These are phyloP conservation scores for Microcebus tavaratra DNA, from an alignment of 2,113 vertebrate species.

Conservation along the genomic window DNA sequence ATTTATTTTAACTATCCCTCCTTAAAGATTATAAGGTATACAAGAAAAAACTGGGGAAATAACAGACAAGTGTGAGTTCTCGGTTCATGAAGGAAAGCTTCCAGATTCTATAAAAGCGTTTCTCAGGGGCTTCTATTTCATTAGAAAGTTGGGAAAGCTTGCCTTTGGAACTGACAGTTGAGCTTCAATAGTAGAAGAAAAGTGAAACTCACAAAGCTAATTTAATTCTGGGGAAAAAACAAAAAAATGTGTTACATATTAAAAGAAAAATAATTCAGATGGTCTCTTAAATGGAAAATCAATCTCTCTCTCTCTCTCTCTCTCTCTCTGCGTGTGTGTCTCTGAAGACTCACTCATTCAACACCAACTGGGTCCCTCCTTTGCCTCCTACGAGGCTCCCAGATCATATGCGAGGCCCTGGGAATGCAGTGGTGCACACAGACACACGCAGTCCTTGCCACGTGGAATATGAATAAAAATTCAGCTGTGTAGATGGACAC, in stretches of 20 bases:
- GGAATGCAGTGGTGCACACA: not conserved
- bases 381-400: not conserved
- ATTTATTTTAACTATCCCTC: not conserved
- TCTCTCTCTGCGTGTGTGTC: too few species aligned
- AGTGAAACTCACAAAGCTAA: not conserved
- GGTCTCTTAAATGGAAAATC: not conserved
- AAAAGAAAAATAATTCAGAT: not conserved
- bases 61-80: not conserved
- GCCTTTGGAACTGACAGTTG: too few species aligned
- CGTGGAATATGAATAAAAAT: not conserved
- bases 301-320: not conserved
- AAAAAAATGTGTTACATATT: not conserved
- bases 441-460: not conserved
- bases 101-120: too few species aligned
- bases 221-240: not conserved
- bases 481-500: not conserved
- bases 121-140: too few species aligned
- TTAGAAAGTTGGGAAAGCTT: too few species aligned
- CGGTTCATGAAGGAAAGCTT: too few species aligned
- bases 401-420: not conserved
- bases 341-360: not conserved
- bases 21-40: not conserved
- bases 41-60: not conserved
- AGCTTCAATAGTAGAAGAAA: too few species aligned
- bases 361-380: not conserved